These are phyloP conservation scores for Parauchenoglanis punctatus DNA, from an alignment of 2,797 vertebrate genomes.

Conservation along the genomic window DNA sequence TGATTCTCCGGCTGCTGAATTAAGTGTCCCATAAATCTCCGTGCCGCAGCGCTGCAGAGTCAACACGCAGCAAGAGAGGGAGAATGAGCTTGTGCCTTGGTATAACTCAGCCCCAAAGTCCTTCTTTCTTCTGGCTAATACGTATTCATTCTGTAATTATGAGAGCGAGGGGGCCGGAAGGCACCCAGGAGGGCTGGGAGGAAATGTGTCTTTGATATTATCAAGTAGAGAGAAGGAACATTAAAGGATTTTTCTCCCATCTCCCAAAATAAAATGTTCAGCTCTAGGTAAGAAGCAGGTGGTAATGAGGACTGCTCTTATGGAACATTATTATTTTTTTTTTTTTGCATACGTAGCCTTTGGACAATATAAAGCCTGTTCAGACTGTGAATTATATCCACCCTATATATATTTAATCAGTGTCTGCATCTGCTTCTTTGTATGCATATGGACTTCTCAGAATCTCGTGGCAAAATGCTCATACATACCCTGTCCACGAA, in stretches of 20 bases:
- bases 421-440: neutral
- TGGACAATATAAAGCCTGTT: constrained; percentile 12
- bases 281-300: constrained; percentile 26
- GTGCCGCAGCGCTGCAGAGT: constrained; percentile 59
- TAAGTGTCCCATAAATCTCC: constrained; percentile 69
- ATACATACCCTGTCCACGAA: neutral
- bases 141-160: constrained; percentile 67
- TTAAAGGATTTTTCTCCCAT: constrained; percentile 24
- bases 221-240: constrained; percentile 51
- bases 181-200: constrained; percentile 44
- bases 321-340: neutral
- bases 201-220: constrained; percentile 60
- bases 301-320: constrained; percentile 10
- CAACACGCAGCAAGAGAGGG: constrained; percentile 28
- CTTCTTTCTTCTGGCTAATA: constrained; percentile 56
- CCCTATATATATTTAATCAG: neutral
- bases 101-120: constrained; percentile 55
- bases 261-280: constrained; percentile 2
- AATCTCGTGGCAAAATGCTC: neutral
- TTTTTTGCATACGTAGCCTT: neutral
- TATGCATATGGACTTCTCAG: neutral
- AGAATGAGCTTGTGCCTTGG: neutral
- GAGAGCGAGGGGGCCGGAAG: constrained; percentile 43
- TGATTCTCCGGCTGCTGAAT: constrained; percentile 65
- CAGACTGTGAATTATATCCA: neutral